phyloP scores from a whole-genome alignment of 2,113 vertebrate genomes.

The Rhinoderma darwinii region DNA sequence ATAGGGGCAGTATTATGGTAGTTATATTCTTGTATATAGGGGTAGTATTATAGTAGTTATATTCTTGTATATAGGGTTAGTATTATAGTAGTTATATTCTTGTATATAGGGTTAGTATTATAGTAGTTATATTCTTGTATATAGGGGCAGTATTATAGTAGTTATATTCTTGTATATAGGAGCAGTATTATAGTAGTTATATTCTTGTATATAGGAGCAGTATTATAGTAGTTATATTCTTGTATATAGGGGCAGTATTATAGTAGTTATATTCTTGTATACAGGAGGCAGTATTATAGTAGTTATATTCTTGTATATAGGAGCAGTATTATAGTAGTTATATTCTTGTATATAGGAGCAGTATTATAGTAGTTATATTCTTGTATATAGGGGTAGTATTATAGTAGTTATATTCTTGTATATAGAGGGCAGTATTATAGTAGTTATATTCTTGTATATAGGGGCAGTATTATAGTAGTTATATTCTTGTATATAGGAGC shows the following conservation, averaged over 20 bases:
- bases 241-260: too few species aligned
- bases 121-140: neutral
- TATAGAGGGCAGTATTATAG: too few species aligned
- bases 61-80: neutral
- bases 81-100: constrained; percentile 1
- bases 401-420: too few species aligned
- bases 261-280: constrained; percentile 12
- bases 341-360: neutral
- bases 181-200: neutral
- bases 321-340: neutral
- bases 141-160: constrained; percentile 1
- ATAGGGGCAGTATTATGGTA: too few species aligned
- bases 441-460: too few species aligned
- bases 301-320: constrained; percentile 1
- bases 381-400: too few species aligned
- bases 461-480: too few species aligned
- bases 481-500: too few species aligned
- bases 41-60: neutral
- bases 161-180: neutral
- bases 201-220: neutral
- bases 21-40: too few species aligned
- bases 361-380: constrained; percentile 1
- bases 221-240: too few species aligned
- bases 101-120: neutral
- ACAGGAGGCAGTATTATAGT: neutral